Percentiles rank a stretch among this genome's conserved stretches.
Evolutionary conservation across 2,888 invertebrate genomes (phyloP).

Genomic region (Rutpela maculata): DNA sequence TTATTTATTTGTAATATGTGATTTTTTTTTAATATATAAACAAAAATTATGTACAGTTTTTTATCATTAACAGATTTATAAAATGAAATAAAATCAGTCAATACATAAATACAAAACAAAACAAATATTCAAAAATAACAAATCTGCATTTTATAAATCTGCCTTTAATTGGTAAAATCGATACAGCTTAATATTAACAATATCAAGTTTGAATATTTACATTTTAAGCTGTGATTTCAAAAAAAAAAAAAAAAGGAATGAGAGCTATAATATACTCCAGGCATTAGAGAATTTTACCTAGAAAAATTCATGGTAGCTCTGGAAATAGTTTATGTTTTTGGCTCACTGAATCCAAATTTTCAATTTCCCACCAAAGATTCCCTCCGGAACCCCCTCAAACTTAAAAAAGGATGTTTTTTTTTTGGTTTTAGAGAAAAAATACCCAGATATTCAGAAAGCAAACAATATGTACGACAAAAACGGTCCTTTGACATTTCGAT

Average conservation of each 20-base stretch:
- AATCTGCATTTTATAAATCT: conserved; percentile 62
- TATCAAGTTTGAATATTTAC: conserved; percentile 49
- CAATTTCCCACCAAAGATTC: no score
- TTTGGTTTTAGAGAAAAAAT: no score
- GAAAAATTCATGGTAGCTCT: no score
- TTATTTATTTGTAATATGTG: conserved; percentile 55
- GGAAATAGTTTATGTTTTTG: no score
- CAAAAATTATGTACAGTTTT: conserved; percentile 64
- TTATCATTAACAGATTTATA: conserved; percentile 60
- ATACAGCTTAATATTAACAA: conserved; percentile 43
- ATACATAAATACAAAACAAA: conserved; percentile 56
- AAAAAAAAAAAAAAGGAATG: conserved; percentile 23
- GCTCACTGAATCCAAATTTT: no score
- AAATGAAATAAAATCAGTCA: conserved; percentile 64
- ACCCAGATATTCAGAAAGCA: no score
- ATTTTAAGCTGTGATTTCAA: conserved; percentile 39
- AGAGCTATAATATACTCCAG: no score
- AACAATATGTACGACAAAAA: no score
- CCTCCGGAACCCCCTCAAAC: no score
- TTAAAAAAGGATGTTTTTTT: no score
- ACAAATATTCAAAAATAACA: conserved; percentile 51
- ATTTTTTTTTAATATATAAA: conserved; percentile 61
- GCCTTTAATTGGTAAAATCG: conserved; percentile 46
- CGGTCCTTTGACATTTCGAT: no score
- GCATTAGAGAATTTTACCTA: no score